Percentiles rank a stretch among this genome's conserved stretches.
These are phyloP conservation scores for Coremacera marginata DNA, from an alignment of 2,888 invertebrate genomes.

Conservation along the genomic window DNA sequence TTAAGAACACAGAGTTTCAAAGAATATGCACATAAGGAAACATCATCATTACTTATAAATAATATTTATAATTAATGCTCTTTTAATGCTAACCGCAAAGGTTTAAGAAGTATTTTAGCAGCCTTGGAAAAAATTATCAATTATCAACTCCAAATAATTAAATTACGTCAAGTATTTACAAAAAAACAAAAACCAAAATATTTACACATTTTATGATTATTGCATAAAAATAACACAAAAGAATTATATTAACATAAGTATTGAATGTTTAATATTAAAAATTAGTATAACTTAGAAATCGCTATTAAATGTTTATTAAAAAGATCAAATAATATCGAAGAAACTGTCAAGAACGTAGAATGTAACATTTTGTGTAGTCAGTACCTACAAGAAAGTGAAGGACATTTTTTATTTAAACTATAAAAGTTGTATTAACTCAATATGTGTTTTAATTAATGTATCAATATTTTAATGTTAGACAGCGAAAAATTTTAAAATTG, in stretches of 20 bases:
- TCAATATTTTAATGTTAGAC: slow-evolving; percentile 5
- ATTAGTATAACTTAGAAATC: too few relatives aligned
- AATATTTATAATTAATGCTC: too few relatives aligned
- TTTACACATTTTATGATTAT: neutral
- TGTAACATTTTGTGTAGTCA: too few relatives aligned
- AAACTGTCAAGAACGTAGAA: too few relatives aligned
- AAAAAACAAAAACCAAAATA: slow-evolving; percentile 4
- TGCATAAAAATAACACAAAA: neutral
- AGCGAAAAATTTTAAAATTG: slow-evolving; percentile 15
- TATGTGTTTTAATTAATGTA: neutral
- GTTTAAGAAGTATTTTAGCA: neutral
- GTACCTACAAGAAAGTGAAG: too few relatives aligned
- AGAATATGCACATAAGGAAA: neutral
- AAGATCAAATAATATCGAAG: too few relatives aligned
- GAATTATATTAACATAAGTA: neutral
- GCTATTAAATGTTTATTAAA: too few relatives aligned
- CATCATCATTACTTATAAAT: neutral
- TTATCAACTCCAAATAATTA: slow-evolving; percentile 7
- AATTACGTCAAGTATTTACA: neutral
- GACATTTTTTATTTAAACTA: too few relatives aligned
- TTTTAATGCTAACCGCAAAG: too few relatives aligned
- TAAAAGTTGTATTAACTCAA: neutral
- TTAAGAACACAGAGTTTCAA: neutral
- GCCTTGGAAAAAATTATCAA: slow-evolving; percentile 8
- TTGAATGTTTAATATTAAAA: too few relatives aligned